Base-by-base conservation (phyloP, 2,888 invertebrate species). In the Drosophila phalerata region DNA sequence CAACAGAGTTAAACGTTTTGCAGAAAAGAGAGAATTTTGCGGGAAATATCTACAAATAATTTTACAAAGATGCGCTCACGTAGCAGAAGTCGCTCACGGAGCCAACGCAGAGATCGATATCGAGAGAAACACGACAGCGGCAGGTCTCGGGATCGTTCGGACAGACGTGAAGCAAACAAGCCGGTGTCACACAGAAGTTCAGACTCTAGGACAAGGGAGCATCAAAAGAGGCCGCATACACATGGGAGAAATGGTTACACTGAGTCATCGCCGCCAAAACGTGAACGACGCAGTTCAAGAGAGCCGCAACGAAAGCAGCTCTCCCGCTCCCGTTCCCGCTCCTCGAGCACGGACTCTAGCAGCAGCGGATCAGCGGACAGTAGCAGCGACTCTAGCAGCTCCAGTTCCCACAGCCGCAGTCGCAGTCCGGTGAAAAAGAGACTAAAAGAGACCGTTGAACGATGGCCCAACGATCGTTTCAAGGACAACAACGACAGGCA, bases 391-490 rank as follows among this genome's bases (percentile, higher is more conserved):
- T 52, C 63, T 6, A 69, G 61, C 5, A 70, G 68, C 11, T 73
- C 73, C n/a, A 52, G 28, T 11, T 73, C 80, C 1, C 61, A 65
- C 2, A 69, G 60, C 1, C 61, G 67, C 1, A 69, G 60, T 55
- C 68, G 62, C 6, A 76, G 69, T 28, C 56, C 55, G 10, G 15
- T 8, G 3, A 62, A 73, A 57, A 43, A 28, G 43, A 49, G 9
- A 47, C 28, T 48, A 2, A 56, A 77, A 19, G n/a, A n/a, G n/a
- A 6, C 61, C 1, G 73, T 76, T 3, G 91, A 91, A 9, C 88
- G 91, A 6, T 91, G 91, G 91, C 90, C 89, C 3, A 87, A 90
- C 51, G 91, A 91, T 69, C 90, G 85, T 6, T 91, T 72, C 25
- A 53, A 77, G 9, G 89, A 88, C 4, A 76, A 77, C 13, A 77